Percentiles rank a stretch among this genome's conserved stretches.
Conservation (phyloP, 2,888 invertebrate species). For the Euspilapteryx auroguttella region DNA sequence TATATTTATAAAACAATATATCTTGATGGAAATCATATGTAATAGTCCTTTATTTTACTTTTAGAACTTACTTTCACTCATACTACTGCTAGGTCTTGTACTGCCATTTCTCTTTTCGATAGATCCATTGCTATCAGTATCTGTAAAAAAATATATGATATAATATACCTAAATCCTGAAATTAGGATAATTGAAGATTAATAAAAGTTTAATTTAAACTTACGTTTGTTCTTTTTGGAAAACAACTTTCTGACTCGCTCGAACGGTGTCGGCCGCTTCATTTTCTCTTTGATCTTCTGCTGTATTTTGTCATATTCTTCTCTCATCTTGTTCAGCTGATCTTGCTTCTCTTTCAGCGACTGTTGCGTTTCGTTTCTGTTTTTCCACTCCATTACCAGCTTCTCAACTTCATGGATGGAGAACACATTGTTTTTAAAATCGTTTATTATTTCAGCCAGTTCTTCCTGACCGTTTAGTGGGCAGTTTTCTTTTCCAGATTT, state of each 20-base stretch:
- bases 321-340: conserved; percentile 78
- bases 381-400: conserved; percentile 84
- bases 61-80: conserved; percentile 43
- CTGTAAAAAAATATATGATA: conserved; percentile 15
- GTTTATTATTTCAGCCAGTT: conserved; percentile 83
- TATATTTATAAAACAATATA: not conserved
- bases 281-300: conserved; percentile 71
- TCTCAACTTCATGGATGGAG: conserved; percentile 81
- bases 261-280: conserved; percentile 79
- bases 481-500: conserved; percentile 42
- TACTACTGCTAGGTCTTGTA: conserved; percentile 46
- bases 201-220: conserved; percentile 24
- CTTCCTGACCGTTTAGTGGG: conserved; percentile 66
- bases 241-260: conserved; percentile 78
- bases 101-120: conserved; percentile 49
- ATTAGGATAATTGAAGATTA: not conserved
- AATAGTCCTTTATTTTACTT: conserved; percentile 1
- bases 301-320: conserved; percentile 83
- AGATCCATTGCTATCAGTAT: conserved; percentile 28
- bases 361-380: conserved; percentile 86
- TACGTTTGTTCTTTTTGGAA: conserved; percentile 64
- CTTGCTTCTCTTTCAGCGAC: conserved; percentile 82
- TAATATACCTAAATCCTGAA: not conserved
- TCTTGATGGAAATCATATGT: not conserved
- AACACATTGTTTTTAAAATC: conserved; percentile 89